These are phyloP conservation scores for Pentamera pediparva DNA, from an alignment of 53 echinoderm and acorn worm species.

Conservation along the genomic window DNA sequence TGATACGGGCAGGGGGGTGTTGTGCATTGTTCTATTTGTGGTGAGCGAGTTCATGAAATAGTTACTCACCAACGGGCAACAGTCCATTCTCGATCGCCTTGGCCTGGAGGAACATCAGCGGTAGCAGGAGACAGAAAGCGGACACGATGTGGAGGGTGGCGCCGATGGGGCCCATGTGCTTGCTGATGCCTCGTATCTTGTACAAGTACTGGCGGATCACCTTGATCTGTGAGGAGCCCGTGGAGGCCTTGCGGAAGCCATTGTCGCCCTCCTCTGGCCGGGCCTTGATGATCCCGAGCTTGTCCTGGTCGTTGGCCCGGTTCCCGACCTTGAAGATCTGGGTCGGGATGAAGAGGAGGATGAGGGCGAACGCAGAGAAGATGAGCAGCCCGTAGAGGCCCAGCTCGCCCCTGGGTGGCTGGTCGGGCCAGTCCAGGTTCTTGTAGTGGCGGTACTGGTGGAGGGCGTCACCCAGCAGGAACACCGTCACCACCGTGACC, in stretches of 20 bases:
- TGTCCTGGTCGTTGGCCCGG: constrained; percentile 84
- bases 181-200: constrained; percentile 50
- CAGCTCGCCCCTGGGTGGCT: constrained; percentile 45
- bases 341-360: constrained; percentile 83
- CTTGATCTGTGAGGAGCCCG: constrained; percentile 34
- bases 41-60: too few relatives aligned
- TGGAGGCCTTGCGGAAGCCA: constrained; percentile 26
- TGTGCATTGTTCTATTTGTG: too few relatives aligned
- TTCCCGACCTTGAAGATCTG: constrained; percentile 96
- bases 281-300: constrained; percentile 64
- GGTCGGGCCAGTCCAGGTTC: constrained; percentile 72
- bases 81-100: constrained; percentile 77
- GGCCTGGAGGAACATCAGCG: constrained; percentile 90
- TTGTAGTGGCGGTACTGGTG: constrained; percentile 65
- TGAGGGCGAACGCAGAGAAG: constrained; percentile 65
- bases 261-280: too few relatives aligned
- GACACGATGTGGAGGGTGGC: constrained; percentile 90
- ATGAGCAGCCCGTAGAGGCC: constrained; percentile 67
- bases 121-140: constrained; percentile 90
- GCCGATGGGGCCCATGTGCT: constrained; percentile 87
- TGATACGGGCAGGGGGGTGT: too few relatives aligned
- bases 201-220: constrained; percentile 44
- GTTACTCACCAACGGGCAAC: constrained; percentile 72
- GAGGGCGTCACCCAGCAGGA: constrained; percentile 70
- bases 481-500: constrained; percentile 56